These are phyloP conservation scores for Zaprionus gabonicus DNA, from an alignment of 1,140 invertebrate genomes.

Conservation along the genomic window DNA sequence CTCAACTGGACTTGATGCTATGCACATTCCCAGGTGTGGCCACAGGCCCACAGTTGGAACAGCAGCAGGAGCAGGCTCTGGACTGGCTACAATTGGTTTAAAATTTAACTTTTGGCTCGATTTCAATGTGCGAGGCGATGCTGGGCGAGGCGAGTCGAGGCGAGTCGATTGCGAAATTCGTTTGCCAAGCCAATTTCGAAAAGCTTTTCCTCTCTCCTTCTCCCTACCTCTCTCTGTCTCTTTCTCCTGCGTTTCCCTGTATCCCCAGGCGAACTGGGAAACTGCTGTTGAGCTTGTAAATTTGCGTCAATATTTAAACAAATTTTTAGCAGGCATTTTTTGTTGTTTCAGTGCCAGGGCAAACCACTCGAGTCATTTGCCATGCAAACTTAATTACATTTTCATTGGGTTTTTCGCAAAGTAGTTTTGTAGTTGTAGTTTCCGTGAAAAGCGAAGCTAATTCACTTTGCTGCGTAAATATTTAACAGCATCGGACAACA, in stretches of 20 bases:
- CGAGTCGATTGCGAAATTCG: constrained; percentile 38
- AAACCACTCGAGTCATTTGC: constrained; percentile 72
- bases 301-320: constrained; percentile 59
- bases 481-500: constrained; percentile 34
- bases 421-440: constrained; percentile 46
- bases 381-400: constrained; percentile 78
- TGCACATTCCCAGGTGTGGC: constrained; percentile 22
- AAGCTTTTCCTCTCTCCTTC: neutral
- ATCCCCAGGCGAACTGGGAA: neutral
- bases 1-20: constrained; percentile 18
- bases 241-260: neutral
- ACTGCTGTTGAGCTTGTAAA: constrained; percentile 38
- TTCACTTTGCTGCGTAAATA: constrained; percentile 69
- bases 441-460: constrained; percentile 46
- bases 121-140: constrained; percentile 24
- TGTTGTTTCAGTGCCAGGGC: constrained; percentile 9
- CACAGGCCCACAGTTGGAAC: neutral
- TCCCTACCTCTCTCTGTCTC: neutral
- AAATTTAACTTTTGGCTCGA: constrained; percentile 59
- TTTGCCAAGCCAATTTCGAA: constrained; percentile 36
- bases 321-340: constrained; percentile 31
- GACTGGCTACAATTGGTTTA: constrained; percentile 51
- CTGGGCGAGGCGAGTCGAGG: constrained; percentile 3
- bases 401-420: constrained; percentile 65
- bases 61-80: neutral